phyloP scores from a whole-genome alignment of 2,113 vertebrate species.

The Heteronetta atricapilla region DNA sequence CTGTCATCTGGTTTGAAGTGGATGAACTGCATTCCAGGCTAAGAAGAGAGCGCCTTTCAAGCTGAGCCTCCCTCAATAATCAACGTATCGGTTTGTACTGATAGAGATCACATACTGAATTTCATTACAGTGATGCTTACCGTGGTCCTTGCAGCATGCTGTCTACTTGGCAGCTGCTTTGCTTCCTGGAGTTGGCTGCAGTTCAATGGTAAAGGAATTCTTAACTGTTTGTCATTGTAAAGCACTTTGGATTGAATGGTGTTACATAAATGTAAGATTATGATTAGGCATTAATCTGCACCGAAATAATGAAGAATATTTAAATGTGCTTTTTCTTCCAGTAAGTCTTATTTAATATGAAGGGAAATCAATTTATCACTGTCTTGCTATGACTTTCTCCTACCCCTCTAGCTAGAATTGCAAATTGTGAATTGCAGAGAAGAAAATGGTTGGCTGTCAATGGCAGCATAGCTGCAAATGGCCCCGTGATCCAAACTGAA shows the following conservation, averaged over 20 bases:
- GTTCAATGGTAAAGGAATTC: neutral
- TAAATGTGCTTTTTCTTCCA: neutral
- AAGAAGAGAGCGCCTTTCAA: neutral
- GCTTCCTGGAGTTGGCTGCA: neutral
- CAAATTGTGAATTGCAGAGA: neutral
- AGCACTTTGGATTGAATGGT: neutral
- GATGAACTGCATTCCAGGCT: neutral
- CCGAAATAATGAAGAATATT: neutral
- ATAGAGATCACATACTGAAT: neutral
- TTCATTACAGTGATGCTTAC: neutral
- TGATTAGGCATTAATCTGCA: neutral
- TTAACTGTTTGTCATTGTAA: neutral
- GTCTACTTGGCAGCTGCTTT: neutral
- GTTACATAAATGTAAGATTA: neutral
- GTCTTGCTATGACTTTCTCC: neutral
- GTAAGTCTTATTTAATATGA: neutral
- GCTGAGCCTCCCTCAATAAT: neutral
- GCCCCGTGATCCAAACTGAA: neutral
- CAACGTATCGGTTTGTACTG: fast-evolving
- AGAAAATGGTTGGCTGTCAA: neutral
- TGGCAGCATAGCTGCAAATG: neutral
- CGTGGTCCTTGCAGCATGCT: neutral
- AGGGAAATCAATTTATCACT: neutral
- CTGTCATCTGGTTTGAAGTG: neutral
- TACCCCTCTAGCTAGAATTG: neutral